Evolutionary conservation across 2,797 vertebrate species (phyloP), one percentile per base, ranked within the genome.

Genomic region (Antrozous pallidus): DNA sequence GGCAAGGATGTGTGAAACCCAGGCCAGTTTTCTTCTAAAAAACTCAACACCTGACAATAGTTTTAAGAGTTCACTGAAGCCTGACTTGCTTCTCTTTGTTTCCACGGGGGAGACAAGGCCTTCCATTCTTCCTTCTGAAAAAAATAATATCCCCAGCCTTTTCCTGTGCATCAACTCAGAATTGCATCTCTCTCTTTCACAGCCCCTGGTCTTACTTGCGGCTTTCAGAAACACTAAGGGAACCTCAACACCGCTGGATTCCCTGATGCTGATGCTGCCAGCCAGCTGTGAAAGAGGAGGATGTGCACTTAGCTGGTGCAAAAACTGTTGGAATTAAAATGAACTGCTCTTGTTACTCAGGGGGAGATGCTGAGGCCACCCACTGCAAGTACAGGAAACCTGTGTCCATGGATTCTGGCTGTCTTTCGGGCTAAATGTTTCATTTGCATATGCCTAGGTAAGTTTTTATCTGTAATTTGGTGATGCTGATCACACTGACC

Each of bases 251-350:
- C 56, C 20, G 3, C n/a, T 82, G 58, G 65, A 75, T 79, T 63
- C 38, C 73, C 74, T 9, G 38, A 61, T 6, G 84, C 26, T 51
- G 69, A 2, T 20, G 65, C 79, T 77, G 49, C 74, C 71, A 95
- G 10, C 1, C 83, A 88, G 26, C 74, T 86, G 42, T 54, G 80
- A 85, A 79, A 86, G 47, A 83, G 90, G 93, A 84, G 87, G 94
- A 93, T 5, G 2, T 67, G 3, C 31, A 0, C 93, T 74, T 75
- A 90, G 18, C 93, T 96, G 78, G 65, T 92, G 67, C 80, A 79
- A 86, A 83, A 84, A 77, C 69, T 36, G 89, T 49, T 74, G 36
- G 81, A 94, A 93, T 93, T 31, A 91, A 96, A 95, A 63, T 49
- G 80, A 89, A 90, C 45, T 51, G 77, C 67, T 85, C 79, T 70